These are phyloP conservation scores for Ophion ellenae DNA, from an alignment of 2,888 invertebrate species.

Conservation along the genomic window DNA sequence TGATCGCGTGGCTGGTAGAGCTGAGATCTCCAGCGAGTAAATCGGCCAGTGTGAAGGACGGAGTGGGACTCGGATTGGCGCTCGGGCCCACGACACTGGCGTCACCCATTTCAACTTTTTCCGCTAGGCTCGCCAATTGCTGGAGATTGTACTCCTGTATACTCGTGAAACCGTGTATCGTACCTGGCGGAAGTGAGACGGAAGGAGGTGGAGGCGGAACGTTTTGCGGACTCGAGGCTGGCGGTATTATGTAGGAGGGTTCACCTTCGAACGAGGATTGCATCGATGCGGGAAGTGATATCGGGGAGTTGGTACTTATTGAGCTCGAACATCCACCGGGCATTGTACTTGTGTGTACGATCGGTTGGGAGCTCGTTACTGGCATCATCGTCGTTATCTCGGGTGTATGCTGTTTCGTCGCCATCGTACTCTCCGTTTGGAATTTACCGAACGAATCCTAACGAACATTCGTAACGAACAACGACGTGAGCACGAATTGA, in stretches of 20 bases:
- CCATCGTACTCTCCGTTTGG: constrained; percentile 86
- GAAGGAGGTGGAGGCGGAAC: constrained; percentile 82
- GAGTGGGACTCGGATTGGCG: constrained; percentile 86
- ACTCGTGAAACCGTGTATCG: constrained; percentile 87
- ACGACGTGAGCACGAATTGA: not conserved
- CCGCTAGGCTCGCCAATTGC: constrained; percentile 92
- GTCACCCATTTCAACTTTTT: constrained; percentile 85
- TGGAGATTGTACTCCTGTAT: constrained; percentile 95
- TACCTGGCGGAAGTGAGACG: constrained; percentile 79
- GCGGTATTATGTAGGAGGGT: constrained; percentile 84
- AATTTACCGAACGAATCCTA: constrained; percentile 90
- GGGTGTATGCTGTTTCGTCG: constrained; percentile 82
- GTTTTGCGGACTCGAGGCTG: constrained; percentile 81
- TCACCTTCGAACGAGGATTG: constrained; percentile 93
- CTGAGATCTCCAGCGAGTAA: constrained; percentile 89
- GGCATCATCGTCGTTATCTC: constrained; percentile 81
- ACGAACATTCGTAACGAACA: constrained; percentile 7
- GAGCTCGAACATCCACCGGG: constrained; percentile 85
- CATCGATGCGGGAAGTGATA: constrained; percentile 88
- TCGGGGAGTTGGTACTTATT: constrained; percentile 89
- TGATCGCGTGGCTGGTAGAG: constrained; percentile 90
- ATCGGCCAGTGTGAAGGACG: constrained; percentile 91
- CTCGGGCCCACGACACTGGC: constrained; percentile 79
- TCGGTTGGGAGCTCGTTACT: constrained; percentile 83
- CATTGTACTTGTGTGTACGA: constrained; percentile 84